Evolutionary conservation across 2,113 vertebrate species (phyloP).

Genomic region (Malurus elegans): DNA sequence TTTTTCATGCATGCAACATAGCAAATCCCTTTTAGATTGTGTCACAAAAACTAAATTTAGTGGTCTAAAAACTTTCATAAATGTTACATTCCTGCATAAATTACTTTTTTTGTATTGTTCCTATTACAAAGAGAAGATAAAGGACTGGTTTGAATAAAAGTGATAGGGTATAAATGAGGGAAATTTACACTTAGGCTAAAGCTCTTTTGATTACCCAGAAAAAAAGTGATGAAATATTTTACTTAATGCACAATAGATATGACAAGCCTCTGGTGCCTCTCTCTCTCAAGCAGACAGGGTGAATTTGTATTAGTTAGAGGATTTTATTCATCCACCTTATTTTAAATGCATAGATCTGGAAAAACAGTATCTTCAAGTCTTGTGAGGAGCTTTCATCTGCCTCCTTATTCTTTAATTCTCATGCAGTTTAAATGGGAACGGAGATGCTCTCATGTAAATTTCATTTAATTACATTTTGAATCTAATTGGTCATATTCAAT

Average conservation of each 20-base stretch:
- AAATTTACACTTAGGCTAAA: background rate
- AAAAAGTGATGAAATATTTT: constrained; percentile 10
- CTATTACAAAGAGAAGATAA: background rate
- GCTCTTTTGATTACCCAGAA: constrained; percentile 5
- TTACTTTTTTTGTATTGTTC: background rate
- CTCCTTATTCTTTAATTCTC: background rate
- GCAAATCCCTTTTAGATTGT: constrained; percentile 20
- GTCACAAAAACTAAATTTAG: constrained; percentile 9
- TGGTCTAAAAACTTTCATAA: background rate
- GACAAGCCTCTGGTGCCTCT: background rate
- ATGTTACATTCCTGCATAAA: background rate
- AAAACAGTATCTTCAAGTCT: background rate
- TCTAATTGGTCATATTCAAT: background rate
- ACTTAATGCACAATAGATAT: background rate
- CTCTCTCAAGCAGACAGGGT: background rate
- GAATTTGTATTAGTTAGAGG: constrained; percentile 31
- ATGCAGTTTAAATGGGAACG: background rate
- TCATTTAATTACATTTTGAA: background rate
- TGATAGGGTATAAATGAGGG: background rate
- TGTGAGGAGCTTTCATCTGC: background rate
- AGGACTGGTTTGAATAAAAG: background rate
- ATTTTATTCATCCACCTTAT: background rate
- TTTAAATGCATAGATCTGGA: constrained; percentile 7
- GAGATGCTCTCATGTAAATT: background rate
- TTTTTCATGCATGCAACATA: background rate